phyloP scores from a whole-genome alignment of 2,797 vertebrate genomes.

The Pseudocheirus occidentalis region DNA sequence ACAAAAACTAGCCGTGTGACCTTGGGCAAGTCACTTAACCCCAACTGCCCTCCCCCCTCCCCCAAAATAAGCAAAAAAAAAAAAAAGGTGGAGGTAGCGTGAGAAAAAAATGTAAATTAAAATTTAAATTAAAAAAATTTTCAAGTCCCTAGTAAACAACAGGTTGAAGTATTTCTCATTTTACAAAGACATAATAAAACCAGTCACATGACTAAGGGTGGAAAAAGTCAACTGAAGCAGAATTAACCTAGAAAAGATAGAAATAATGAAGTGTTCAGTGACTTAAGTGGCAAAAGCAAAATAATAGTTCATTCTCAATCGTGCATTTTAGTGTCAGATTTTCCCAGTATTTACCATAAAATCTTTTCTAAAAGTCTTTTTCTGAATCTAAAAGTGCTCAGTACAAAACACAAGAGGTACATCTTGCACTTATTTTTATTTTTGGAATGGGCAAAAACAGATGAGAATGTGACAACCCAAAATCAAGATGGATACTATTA shows the following conservation, averaged over 20 bases:
- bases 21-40: too few species aligned
- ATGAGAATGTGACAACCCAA: background rate
- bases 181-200: slow-evolving; percentile 28
- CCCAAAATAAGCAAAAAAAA: too few species aligned
- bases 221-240: background rate
- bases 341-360: background rate
- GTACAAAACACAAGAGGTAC: background rate
- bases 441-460: background rate
- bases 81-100: background rate
- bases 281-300: background rate
- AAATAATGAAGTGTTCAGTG: background rate
- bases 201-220: background rate
- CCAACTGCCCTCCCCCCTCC: too few species aligned
- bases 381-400: background rate
- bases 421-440: background rate
- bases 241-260: background rate
- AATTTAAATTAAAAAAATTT: background rate
- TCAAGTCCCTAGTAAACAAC: background rate
- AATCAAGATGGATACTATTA: background rate
- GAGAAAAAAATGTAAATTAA: slow-evolving; percentile 7
- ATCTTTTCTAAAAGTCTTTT: background rate
- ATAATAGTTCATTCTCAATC: background rate
- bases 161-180: slow-evolving; percentile 5
- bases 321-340: background rate
- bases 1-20: too few species aligned